These are phyloP conservation scores for Tachycineta bicolor DNA, from an alignment of 2,113 vertebrate genomes.

Conservation along the genomic window DNA sequence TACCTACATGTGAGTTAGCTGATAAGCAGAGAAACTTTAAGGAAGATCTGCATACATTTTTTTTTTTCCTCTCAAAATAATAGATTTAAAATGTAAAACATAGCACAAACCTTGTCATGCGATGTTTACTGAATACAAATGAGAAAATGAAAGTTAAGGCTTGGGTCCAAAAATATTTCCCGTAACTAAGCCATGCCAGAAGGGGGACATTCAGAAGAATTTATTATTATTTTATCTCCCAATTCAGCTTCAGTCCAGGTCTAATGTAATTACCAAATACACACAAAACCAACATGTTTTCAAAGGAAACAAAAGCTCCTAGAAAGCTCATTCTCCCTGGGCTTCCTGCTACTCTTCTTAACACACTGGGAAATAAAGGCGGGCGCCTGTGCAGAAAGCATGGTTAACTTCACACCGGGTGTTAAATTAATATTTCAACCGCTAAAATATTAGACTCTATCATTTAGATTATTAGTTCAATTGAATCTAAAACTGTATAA, in stretches of 20 bases:
- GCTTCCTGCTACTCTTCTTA: constrained; percentile 37
- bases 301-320: constrained; percentile 48
- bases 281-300: constrained; percentile 43
- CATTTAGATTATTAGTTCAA: constrained; percentile 71
- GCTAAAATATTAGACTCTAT: constrained; percentile 67
- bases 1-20: not conserved
- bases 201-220: constrained; percentile 10
- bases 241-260: constrained; percentile 19
- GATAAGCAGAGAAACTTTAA: constrained; percentile 53
- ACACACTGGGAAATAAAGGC: constrained; percentile 21
- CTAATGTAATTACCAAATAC: constrained; percentile 64
- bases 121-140: constrained; percentile 30
- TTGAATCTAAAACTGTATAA: constrained; percentile 67
- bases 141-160: constrained; percentile 31
- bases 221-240: constrained; percentile 52
- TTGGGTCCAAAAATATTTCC: constrained; percentile 36
- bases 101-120: not conserved
- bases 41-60: not conserved
- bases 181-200: not conserved
- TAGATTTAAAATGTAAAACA: constrained; percentile 4
- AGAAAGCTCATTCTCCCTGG: constrained; percentile 40
- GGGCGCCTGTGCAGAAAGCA: constrained; percentile 41
- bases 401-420: constrained; percentile 53
- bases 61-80: not conserved
- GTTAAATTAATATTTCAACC: constrained; percentile 73